phyloP scores from a whole-genome alignment of 2,113 vertebrate genomes.

The Rhinoptilus africanus region DNA sequence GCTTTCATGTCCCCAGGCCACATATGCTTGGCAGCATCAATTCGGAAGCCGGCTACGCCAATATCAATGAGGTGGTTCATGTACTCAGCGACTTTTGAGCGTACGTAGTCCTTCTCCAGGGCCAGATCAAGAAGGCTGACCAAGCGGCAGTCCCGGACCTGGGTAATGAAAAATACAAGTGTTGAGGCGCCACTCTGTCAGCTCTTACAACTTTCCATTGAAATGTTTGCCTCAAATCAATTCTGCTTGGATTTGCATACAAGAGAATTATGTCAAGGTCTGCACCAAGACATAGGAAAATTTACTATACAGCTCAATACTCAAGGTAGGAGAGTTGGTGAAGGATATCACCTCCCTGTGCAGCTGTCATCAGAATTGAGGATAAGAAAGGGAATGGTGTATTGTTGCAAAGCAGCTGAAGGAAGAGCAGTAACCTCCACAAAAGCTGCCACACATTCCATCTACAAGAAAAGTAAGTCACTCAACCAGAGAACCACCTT shows the following conservation, averaged over 20 bases:
- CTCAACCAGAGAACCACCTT: neutral
- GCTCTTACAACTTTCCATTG: neutral
- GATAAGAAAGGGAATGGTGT: neutral
- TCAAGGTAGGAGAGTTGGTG: neutral
- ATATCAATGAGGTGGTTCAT: conserved; percentile 85
- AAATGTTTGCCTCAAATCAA: neutral
- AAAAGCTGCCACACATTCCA: neutral
- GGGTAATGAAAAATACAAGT: no score
- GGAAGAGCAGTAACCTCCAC: neutral
- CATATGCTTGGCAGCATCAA: conserved; percentile 92
- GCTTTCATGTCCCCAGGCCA: conserved; percentile 87
- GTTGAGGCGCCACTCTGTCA: neutral
- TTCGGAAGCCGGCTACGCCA: conserved; percentile 89
- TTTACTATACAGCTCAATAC: neutral
- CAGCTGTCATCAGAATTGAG: neutral
- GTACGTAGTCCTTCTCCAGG: conserved; percentile 82
- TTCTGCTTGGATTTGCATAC: neutral
- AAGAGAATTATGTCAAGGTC: neutral
- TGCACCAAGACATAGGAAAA: neutral
- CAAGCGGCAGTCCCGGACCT: conserved; percentile 86
- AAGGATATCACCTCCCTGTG: neutral
- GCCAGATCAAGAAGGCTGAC: conserved; percentile 78
- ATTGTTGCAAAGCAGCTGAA: neutral
- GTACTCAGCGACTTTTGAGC: conserved; percentile 69
- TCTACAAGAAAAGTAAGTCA: rapidly evolving